Conservation (phyloP, 2,888 invertebrate genomes). For the Drosophila aldrichi region DNA sequence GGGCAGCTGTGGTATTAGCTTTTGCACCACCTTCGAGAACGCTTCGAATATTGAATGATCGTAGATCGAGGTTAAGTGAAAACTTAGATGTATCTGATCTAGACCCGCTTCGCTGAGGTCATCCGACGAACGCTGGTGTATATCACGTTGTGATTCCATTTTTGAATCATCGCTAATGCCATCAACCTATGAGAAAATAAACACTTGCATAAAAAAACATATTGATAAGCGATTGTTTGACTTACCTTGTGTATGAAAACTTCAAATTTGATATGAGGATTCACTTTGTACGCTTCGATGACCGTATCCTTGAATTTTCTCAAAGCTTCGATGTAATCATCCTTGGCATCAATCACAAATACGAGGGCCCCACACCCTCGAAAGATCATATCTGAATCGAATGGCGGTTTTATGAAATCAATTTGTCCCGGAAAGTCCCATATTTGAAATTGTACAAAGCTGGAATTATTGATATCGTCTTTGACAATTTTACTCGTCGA, state of each 20-base stretch:
- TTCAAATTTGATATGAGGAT: slow-evolving; percentile 98
- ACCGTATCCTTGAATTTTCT: slow-evolving; percentile 97
- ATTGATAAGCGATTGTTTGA: slow-evolving; percentile 23
- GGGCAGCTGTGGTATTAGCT: slow-evolving; percentile 98
- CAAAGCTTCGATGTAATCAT: slow-evolving; percentile 98
- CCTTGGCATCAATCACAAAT: slow-evolving; percentile 99
- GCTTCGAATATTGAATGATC: slow-evolving; percentile 99
- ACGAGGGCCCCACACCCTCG: slow-evolving; percentile 98
- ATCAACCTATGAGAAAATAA: slow-evolving; percentile 89
- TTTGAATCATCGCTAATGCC: slow-evolving; percentile 99
- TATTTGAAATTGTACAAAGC: slow-evolving; percentile 99
- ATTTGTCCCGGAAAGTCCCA: slow-evolving; percentile 99
- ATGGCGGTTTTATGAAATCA: slow-evolving; percentile 98
- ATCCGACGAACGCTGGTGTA: slow-evolving; percentile 98
- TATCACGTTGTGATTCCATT: slow-evolving; percentile 99
- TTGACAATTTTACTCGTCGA: slow-evolving; percentile 99
- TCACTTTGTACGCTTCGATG: slow-evolving; percentile 97
- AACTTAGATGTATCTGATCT: slow-evolving; percentile 95
- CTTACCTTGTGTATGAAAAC: slow-evolving; percentile 97
- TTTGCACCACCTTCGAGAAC: slow-evolving; percentile 99
- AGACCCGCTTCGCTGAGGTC: slow-evolving; percentile 95
- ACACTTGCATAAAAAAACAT: slow-evolving; percentile 21
- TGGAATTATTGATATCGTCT: slow-evolving; percentile 97
- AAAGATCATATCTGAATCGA: slow-evolving; percentile 98
- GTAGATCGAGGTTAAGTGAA: slow-evolving; percentile 99